Evolutionary conservation across 2,797 vertebrate genomes (phyloP), one percentile per base, ranked within the genome.

Genomic region (Myripristis jacobus): DNA sequence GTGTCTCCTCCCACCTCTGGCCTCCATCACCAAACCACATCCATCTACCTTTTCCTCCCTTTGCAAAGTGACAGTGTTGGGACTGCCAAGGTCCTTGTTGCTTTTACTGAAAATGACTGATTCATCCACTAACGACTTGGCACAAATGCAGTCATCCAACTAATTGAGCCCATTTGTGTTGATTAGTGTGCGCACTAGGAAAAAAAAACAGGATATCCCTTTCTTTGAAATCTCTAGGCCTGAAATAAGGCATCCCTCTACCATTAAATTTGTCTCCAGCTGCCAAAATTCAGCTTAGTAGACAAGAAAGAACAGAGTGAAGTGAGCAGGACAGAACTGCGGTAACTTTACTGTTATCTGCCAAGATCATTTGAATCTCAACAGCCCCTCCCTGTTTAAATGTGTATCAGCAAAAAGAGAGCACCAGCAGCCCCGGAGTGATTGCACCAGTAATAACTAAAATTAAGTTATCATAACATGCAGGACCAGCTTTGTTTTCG

Each of bases 71-170:
- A 21, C 25, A 16, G 22, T 12, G 10, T 52, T 24, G 8, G 9
- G 19, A 7, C 36, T 55, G 70, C 55, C 66, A 57, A 57, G 15
- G 36, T 44, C 31, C 41, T 65, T 7, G 51, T 47, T 47, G 24
- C 52, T 59, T 8, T 69, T n/a, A 3, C 50, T 62, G 55, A 53
- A 72, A 34, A 79, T 31, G 62, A 55, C 55, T 57, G 59, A 61
- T 36, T 84, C 73, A 85, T 82, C 65, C 75, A 21, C 61, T 82
- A 73, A 87, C 87, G 76, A 63, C 75, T 88, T 77, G 79, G 83
- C 88, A 78, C 38, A 57, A 34, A 22, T 36, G 22, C 47, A 51
- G 3, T 31, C 60, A 59, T 81, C 71, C 18, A 70, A 66, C 43
- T 83, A 58, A 78, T 85, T 83, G 59, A 79, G 77, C 64, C 75